Evolutionary conservation across 1,140 invertebrate genomes (phyloP), one percentile per base, ranked within the genome.

Genomic region (Pogonus chalceus): DNA sequence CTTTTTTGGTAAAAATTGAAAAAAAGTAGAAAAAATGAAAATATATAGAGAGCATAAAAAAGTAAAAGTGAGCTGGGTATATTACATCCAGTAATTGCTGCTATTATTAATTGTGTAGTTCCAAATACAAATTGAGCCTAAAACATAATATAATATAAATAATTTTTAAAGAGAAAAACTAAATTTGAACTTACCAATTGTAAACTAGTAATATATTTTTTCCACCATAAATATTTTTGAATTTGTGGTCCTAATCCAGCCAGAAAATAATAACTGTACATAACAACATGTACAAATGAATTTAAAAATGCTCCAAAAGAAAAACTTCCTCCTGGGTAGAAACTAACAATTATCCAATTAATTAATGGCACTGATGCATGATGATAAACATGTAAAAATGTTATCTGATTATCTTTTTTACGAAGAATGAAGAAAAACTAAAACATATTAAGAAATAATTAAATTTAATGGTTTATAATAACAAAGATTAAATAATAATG

Each of bases 101-200:
- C 55, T 21, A 52, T 7, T n/a, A 51, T 3, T 10, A 56, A 35
- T 37, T 56, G 55, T n/a, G 49, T 18, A 23, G 53, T 49, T 12
- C 53, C 35, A 1, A 53, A 20, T 0, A 56, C 2, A 31, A 56
- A 56, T 49, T 56, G 55, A 3, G 53, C 26, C 55, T 56, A 37
- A 2, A 52, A 52, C 10, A 18, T n/a, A n/a, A n/a, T n/a, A n/a
- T n/a, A n/a, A n/a, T n/a, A n/a, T n/a, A n/a, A n/a, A n/a, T n/a
- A n/a, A n/a, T n/a, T n/a, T n/a, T n/a, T n/a, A n/a, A n/a, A n/a
- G n/a, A n/a, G n/a, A n/a, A n/a, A n/a, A n/a, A n/a, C n/a, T n/a
- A n/a, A n/a, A n/a, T n/a, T n/a, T n/a, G n/a, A n/a, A n/a, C 26
- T 43, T 43, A 43, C 37, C 37, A 43, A 18, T 43, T 43, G 37